These are phyloP conservation scores for Podiceps cristatus DNA, from an alignment of 2,113 vertebrate genomes.

Conservation along the genomic window DNA sequence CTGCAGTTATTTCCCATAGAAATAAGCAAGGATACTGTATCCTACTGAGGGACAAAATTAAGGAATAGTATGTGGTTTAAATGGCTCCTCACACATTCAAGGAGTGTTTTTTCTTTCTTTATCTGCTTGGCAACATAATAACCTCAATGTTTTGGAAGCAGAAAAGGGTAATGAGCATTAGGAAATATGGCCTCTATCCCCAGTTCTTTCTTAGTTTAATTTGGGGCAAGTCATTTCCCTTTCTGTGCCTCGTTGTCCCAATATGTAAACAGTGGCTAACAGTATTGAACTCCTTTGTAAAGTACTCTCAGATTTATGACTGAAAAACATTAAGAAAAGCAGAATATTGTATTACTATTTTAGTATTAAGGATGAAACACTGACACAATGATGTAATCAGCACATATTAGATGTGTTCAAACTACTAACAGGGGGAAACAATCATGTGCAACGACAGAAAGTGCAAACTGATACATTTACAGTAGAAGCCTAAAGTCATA, in stretches of 20 bases:
- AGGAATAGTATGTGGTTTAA: background rate
- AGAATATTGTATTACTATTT: background rate
- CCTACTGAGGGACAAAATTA: background rate
- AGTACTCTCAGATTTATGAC: background rate
- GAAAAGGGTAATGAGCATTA: background rate
- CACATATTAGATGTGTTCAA: background rate
- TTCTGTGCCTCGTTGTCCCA: background rate
- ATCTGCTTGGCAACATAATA: background rate
- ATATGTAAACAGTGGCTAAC: background rate
- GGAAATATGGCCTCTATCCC: background rate
- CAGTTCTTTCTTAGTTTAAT: background rate
- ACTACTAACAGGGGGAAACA: background rate
- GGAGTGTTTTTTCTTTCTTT: background rate
- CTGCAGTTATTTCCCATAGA: background rate
- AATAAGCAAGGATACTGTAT: background rate
- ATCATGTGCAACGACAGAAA: fast-evolving
- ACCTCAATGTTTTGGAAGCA: background rate
- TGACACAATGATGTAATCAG: background rate
- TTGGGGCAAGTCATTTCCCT: background rate
- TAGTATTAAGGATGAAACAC: background rate
- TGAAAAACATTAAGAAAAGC: background rate
- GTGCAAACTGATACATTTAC: background rate
- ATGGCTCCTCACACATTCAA: background rate
- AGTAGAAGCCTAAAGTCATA: background rate
- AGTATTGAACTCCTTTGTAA: background rate